These are phyloP conservation scores for Ictalurus punctatus DNA, from an alignment of 2,113 vertebrate species.

Conservation along the genomic window DNA sequence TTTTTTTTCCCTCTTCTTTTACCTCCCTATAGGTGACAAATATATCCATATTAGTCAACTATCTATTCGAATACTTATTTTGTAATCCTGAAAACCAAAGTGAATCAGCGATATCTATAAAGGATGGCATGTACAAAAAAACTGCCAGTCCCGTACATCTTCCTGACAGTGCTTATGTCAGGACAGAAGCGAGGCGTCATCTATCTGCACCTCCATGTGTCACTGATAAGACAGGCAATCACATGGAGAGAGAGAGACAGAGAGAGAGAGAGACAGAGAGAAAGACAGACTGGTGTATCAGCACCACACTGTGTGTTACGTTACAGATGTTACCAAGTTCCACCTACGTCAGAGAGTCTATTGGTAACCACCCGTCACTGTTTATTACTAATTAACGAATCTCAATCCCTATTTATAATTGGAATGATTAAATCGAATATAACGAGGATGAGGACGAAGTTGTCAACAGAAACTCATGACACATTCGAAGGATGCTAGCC, in stretches of 20 bases:
- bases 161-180: not conserved
- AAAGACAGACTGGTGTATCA: not conserved
- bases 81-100: not conserved
- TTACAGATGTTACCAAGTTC: not conserved
- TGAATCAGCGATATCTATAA: conserved; percentile 3
- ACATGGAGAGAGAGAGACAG: not conserved
- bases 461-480: not conserved
- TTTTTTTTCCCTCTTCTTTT: not conserved
- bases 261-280: not conserved
- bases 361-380: not conserved
- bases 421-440: not conserved
- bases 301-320: not conserved
- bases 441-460: not conserved
- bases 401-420: no score
- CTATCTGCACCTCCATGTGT: conserved; percentile 21
- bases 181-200: conserved; percentile 24
- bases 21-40: not conserved
- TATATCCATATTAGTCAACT: not conserved
- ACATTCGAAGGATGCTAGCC: not conserved
- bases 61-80: not conserved
- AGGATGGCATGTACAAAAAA: not conserved
- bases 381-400: not conserved
- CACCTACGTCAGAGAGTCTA: not conserved
- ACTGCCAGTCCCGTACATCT: not conserved
- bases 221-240: conserved; percentile 19